These are phyloP conservation scores for Zaprionus bogoriensis DNA, from an alignment of 2,888 invertebrate species.

Conservation along the genomic window DNA sequence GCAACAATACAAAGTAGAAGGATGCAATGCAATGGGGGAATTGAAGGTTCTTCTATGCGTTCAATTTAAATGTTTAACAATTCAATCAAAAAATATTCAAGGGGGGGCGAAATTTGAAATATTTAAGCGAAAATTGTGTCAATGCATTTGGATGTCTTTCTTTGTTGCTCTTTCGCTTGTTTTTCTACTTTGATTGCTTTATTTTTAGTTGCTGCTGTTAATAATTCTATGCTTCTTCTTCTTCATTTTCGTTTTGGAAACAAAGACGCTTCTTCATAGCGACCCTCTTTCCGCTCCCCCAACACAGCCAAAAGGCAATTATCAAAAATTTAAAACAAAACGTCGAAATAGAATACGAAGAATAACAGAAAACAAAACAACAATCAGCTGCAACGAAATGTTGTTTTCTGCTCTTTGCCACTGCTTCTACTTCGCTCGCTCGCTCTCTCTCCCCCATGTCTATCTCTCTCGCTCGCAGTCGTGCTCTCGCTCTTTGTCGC, in stretches of 20 bases:
- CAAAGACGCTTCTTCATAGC: not conserved
- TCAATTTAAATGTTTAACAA: too few relatives aligned
- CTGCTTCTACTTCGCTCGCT: constrained; percentile 7
- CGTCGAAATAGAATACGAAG: constrained; percentile 3
- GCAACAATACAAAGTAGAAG: too few relatives aligned
- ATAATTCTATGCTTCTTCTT: constrained; percentile 16
- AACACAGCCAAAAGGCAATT: constrained; percentile 32
- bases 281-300: constrained; percentile 9
- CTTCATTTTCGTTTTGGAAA: not conserved
- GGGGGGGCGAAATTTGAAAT: constrained; percentile 1
- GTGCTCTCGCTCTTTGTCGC: not conserved
- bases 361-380: constrained; percentile 15
- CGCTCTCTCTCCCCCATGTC: not conserved
- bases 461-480: constrained; percentile 11
- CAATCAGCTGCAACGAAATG: constrained; percentile 63
- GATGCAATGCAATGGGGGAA: too few relatives aligned
- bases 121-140: constrained; percentile 18
- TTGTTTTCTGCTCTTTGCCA: constrained; percentile 33
- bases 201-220: constrained; percentile 44
- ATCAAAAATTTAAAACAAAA: constrained; percentile 37
- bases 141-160: constrained; percentile 27
- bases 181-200: constrained; percentile 25
- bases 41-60: too few relatives aligned
- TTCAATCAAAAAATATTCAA: too few relatives aligned
- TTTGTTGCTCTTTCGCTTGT: not conserved